Conservation (phyloP, 2,888 invertebrate species). For the Chrysolina haemoptera region DNA sequence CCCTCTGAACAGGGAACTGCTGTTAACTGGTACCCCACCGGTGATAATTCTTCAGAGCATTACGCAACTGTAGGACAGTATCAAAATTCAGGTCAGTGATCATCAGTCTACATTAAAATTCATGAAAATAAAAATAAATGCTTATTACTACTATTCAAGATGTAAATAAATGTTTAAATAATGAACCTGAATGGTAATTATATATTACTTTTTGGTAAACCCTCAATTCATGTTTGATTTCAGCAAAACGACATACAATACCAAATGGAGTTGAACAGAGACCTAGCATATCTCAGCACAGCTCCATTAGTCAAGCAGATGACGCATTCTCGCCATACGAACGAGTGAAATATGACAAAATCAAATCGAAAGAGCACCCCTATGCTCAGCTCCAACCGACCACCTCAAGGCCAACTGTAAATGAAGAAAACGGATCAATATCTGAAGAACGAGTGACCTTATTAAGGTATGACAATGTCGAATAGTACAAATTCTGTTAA, state of each 20-base stretch:
- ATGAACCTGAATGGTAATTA: background rate
- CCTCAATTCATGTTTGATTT: constrained; percentile 18
- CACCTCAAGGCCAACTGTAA: constrained; percentile 52
- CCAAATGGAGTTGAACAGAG: constrained; percentile 67
- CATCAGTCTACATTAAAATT: background rate
- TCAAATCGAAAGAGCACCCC: constrained; percentile 75
- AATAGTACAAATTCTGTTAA: background rate
- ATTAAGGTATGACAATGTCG: constrained; percentile 52
- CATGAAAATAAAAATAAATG: no score
- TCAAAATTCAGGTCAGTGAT: constrained; percentile 60
- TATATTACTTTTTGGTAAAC: no score
- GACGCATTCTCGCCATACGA: constrained; percentile 75
- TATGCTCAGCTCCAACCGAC: constrained; percentile 81
- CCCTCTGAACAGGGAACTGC: constrained; percentile 74
- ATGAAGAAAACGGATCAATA: constrained; percentile 50
- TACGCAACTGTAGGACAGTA: constrained; percentile 82
- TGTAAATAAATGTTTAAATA: background rate
- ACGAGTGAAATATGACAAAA: constrained; percentile 78
- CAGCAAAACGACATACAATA: constrained; percentile 63
- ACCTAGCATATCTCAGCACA: constrained; percentile 75
- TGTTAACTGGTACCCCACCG: constrained; percentile 67
- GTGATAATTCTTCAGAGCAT: constrained; percentile 87
- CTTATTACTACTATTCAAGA: no score
- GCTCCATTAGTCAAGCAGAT: constrained; percentile 73
- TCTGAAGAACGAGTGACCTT: constrained; percentile 58